A percentile compares a stretch with the other conserved stretches of the same genome.
These are phyloP conservation scores for Peucedramus taeniatus DNA, from an alignment of 2,113 vertebrate genomes.

Conservation along the genomic window DNA sequence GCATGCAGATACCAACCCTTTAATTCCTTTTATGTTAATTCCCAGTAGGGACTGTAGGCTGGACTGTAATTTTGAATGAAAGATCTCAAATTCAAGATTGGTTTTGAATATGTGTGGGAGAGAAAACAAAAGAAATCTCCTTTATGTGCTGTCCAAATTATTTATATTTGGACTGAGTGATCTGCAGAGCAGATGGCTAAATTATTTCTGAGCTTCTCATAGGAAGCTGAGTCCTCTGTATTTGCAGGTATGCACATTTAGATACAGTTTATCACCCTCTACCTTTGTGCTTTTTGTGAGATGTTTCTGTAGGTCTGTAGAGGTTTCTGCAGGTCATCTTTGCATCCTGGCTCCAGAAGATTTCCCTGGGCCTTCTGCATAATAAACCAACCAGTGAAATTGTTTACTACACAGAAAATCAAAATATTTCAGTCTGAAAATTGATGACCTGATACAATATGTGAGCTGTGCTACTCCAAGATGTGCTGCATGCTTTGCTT, in stretches of 20 bases:
- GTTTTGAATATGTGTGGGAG: constrained; percentile 12
- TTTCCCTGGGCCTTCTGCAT: not conserved
- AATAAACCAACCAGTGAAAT: not conserved
- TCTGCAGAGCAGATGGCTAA: constrained; percentile 22
- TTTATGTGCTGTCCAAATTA: not conserved
- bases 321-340: not conserved
- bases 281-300: not conserved
- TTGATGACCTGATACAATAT: not conserved
- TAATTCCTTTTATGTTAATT: constrained; percentile 24
- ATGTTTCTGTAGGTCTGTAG: not conserved
- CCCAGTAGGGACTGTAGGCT: not conserved
- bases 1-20: not conserved
- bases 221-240: not conserved
- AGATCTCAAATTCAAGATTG: not conserved
- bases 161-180: constrained; percentile 18
- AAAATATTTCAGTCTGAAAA: not conserved
- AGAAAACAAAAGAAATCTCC: not conserved
- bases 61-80: constrained; percentile 16
- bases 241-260: not conserved
- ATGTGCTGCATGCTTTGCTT: not conserved
- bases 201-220: not conserved
- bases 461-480: not conserved
- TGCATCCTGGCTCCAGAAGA: not conserved
- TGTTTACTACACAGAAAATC: not conserved
- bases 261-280: not conserved